phyloP scores from a whole-genome alignment of 2,797 vertebrate species.

The Spheniscus humboldti region DNA sequence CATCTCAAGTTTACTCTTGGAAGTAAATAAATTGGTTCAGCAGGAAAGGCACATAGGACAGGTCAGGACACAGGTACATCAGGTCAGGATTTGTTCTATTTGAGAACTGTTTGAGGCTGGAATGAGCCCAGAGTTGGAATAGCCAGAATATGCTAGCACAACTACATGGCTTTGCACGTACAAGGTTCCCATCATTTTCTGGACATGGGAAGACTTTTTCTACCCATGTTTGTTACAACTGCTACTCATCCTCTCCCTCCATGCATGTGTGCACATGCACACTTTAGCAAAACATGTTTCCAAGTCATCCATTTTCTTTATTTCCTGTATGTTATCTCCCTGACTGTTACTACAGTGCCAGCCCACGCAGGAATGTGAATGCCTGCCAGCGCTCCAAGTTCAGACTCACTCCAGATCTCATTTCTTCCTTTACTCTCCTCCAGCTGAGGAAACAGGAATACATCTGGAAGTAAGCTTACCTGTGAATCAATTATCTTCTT shows the following conservation, averaged over 20 bases:
- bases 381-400: neutral
- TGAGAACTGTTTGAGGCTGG: neutral
- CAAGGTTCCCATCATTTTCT: neutral
- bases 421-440: neutral
- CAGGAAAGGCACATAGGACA: neutral
- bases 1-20: neutral
- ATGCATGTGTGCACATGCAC: rapidly evolving
- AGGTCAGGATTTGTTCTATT: neutral
- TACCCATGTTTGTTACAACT: neutral
- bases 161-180: neutral
- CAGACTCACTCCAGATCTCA: neutral
- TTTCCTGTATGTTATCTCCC: neutral
- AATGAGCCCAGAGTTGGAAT: neutral
- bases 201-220: neutral
- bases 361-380: neutral
- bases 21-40: neutral
- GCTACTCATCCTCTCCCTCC: neutral
- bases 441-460: neutral
- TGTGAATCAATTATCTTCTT: constrained; percentile 66
- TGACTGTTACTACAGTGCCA: neutral
- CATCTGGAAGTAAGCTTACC: constrained; percentile 18
- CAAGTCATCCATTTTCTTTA: neutral
- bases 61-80: neutral
- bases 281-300: neutral
- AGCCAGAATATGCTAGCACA: rapidly evolving